Percentiles rank a stretch among this genome's conserved stretches.
Evolutionary conservation across 2,113 vertebrate species (phyloP).

Genomic region (Muntiacus muntjak): DNA sequence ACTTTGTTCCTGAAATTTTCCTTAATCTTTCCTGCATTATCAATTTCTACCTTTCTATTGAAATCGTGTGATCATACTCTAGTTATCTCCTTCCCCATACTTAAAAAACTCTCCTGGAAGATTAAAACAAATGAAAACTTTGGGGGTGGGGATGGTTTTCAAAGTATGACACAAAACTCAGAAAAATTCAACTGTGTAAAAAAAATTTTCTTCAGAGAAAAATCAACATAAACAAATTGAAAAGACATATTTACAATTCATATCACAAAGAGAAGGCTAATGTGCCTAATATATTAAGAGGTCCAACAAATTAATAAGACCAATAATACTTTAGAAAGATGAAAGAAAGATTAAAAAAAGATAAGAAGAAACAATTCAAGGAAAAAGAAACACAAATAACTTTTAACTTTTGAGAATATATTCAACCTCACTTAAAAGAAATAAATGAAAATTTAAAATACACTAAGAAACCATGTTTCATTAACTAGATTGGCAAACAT

Average conservation of each 20-base stretch:
- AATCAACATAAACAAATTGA: neutral
- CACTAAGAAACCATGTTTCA: neutral
- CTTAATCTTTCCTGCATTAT: neutral
- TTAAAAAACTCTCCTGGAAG: neutral
- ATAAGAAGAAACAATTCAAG: neutral
- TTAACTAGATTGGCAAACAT: neutral
- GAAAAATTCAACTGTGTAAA: neutral
- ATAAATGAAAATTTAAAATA: slow-evolving; percentile 23
- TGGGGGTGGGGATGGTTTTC: neutral
- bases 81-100: neutral
- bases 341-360: neutral
- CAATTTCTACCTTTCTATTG: neutral
- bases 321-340: neutral
- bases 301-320: neutral
- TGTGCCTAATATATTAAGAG: neutral
- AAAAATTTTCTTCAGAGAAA: neutral
- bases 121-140: neutral
- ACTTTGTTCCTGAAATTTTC: neutral
- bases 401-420: neutral
- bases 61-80: neutral
- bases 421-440: neutral
- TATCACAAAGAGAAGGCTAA: neutral
- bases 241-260: neutral
- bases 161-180: neutral
- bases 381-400: neutral